phyloP scores from a whole-genome alignment of 2,888 invertebrate species.

The Rutpela maculata region DNA sequence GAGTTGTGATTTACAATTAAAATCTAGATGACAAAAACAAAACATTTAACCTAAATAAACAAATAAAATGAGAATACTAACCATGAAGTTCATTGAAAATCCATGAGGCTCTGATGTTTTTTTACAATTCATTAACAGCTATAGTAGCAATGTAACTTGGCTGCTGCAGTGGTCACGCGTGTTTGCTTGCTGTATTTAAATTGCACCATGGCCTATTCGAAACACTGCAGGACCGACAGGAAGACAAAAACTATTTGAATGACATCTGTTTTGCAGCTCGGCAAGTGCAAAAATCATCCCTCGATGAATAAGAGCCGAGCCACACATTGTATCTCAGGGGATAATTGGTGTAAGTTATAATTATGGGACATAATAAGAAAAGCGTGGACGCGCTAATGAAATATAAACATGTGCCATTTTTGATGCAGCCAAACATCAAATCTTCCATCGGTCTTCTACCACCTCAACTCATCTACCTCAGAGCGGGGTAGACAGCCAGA shows the following conservation, averaged over 20 bases:
- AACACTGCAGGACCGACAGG: conserved; percentile 70
- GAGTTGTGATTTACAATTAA: neutral
- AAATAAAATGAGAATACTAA: conserved; percentile 62
- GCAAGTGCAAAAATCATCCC: conserved; percentile 50
- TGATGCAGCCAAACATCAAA: conserved; percentile 67
- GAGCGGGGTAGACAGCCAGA: conserved; percentile 72
- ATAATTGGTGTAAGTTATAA: neutral
- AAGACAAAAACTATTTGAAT: conserved; percentile 67
- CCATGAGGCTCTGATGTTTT: conserved; percentile 59
- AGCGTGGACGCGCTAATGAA: conserved; percentile 11
- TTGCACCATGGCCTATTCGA: conserved; percentile 39
- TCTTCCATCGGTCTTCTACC: conserved; percentile 73
- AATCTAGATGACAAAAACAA: neutral
- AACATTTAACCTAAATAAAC: conserved; percentile 13
- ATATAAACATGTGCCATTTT: conserved; percentile 67
- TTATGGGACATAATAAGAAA: conserved; percentile 9
- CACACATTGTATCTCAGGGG: conserved; percentile 40
- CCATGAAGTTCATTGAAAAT: conserved; percentile 61
- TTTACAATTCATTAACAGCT: conserved; percentile 60
- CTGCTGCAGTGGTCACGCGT: conserved; percentile 67
- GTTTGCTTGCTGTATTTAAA: conserved; percentile 50
- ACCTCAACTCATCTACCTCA: conserved; percentile 68
- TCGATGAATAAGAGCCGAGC: conserved; percentile 54
- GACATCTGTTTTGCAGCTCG: conserved; percentile 66
- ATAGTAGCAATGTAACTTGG: conserved; percentile 66